Evolutionary conservation across 1,140 invertebrate genomes (phyloP), one percentile per base, ranked within the genome.

Genomic region (Oryctes rhinoceros): DNA sequence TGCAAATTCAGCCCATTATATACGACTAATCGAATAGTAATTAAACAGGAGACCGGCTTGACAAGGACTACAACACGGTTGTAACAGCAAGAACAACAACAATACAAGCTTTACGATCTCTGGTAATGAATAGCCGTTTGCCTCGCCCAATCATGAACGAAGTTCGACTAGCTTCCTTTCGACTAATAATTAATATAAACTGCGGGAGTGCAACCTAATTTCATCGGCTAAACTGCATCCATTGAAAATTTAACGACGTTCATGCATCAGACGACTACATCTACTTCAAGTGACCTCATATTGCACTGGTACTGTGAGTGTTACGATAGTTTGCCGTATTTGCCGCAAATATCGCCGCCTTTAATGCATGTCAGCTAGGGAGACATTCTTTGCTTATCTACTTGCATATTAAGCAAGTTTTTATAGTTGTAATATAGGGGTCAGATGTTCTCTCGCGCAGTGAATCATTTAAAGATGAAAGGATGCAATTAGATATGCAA

Each of bases 1-100:
- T 59, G 53, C n/a, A 59, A 59, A 59, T 59, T 59, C 53, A n/a
- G 53, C 15, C 53, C 53, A n/a, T 59, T n/a, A 59, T 18, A 59
- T 59, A 59, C 53, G 53, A 7, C 53, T 59, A 59, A 59, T 59
- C 53, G 53, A 59, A 59, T 59, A 59, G 53, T 59, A 59, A 59
- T 59, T 59, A 59, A 59, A 15, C 18, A 18, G 53, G 13, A 59
- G 53, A 59, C 53, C n/a, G 7, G 53, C n/a, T 59, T 18, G 53
- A 53, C 13, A 59, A 59, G 13, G 53, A 59, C 53, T 59, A 18
- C 53, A 59, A 59, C 15, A 18, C 53, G 4, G 53, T 59, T 59
- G 53, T 59, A 18, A 59, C 49, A 53, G n/a, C 49, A 53, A 53
- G 49, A 53, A 53, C 53, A 59, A 59, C 15, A 18, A 18, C 13